These are phyloP conservation scores for Gallinago solitaria DNA, from an alignment of 2,797 vertebrate species.

Conservation along the genomic window DNA sequence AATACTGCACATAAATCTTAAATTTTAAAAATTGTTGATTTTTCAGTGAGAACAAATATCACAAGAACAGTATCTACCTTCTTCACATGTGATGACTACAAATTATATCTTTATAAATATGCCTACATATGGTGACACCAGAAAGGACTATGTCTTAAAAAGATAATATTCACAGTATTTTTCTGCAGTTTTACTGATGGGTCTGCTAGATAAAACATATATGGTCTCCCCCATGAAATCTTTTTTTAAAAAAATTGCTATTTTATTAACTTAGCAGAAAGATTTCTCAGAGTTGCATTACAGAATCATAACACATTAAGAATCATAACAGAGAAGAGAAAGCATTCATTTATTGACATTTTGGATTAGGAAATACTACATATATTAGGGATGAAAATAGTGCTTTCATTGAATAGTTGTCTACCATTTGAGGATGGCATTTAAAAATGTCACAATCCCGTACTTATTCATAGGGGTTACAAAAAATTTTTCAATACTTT, in stretches of 20 bases:
- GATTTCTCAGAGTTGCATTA: background rate
- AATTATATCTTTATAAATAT: background rate
- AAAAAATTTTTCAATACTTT: background rate
- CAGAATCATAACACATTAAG: background rate
- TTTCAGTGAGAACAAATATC: background rate
- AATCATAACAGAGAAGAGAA: background rate
- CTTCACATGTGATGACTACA: background rate
- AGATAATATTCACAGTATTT: background rate
- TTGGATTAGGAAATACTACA: background rate
- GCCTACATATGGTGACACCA: background rate
- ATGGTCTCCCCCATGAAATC: fast-evolving
- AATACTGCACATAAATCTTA: background rate
- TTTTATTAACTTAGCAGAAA: background rate
- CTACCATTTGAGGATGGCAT: background rate
- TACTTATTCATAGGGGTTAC: background rate
- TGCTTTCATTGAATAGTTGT: background rate
- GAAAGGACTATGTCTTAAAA: background rate
- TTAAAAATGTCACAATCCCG: background rate
- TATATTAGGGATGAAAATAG: background rate
- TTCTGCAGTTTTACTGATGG: background rate
- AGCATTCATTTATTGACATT: background rate
- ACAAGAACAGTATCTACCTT: background rate
- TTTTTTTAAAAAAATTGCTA: fast-evolving
- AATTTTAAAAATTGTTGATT: background rate
- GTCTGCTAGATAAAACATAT: background rate